Evolutionary conservation across 2,888 invertebrate genomes (phyloP).

Genomic region (Caenorhabditis drosophilae): DNA sequence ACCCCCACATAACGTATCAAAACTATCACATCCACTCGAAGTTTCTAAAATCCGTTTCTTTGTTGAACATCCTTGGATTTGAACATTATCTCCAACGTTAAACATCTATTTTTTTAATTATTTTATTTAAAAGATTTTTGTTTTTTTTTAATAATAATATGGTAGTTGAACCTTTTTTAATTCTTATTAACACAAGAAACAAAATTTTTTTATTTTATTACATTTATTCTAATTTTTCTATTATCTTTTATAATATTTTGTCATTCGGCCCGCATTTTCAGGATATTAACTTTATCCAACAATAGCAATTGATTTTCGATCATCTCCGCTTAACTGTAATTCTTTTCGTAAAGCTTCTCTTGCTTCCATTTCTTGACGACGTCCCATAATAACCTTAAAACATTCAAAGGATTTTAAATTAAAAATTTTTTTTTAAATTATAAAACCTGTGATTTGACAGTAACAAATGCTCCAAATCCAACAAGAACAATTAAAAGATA

Average conservation of each 20-base stretch:
- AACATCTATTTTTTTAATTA: no score
- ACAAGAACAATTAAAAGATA: conserved; percentile 55
- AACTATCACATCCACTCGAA: conserved; percentile 28
- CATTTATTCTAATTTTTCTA: not conserved
- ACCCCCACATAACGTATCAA: conserved; percentile 33
- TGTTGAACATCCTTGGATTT: conserved; percentile 39
- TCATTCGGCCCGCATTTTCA: not conserved
- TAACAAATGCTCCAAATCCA: conserved; percentile 59
- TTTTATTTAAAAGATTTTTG: not conserved
- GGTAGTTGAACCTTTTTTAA: not conserved
- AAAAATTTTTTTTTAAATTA: not conserved
- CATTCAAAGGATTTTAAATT: not conserved
- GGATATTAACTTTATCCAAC: conserved; percentile 8
- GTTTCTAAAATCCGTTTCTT: conserved; percentile 32
- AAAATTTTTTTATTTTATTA: not conserved
- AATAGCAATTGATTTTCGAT: conserved; percentile 50
- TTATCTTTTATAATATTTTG: not conserved
- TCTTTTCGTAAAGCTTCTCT: conserved; percentile 34
- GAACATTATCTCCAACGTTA: conserved; percentile 33
- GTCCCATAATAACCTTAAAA: conserved; percentile 50
- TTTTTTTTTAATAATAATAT: conserved; percentile 1
- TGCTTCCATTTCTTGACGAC: conserved; percentile 60
- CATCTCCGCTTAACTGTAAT: conserved; percentile 50
- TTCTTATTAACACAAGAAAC: not conserved
- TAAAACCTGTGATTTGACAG: conserved; percentile 51